phyloP scores from a whole-genome alignment of 2,888 invertebrate species.

The Arrhopalites spinosus region DNA sequence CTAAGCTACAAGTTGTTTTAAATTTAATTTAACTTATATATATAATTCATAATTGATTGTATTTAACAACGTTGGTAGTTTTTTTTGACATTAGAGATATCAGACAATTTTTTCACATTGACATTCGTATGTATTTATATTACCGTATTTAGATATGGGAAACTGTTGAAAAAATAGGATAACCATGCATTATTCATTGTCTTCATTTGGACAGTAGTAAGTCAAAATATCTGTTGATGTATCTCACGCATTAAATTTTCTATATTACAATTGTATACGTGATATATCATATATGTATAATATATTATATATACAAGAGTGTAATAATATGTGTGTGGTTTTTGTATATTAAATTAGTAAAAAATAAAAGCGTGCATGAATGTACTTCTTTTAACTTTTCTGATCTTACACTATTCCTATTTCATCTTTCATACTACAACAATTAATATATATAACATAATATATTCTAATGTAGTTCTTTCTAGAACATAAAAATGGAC shows the following conservation, averaged over 20 bases:
- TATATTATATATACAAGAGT: no score
- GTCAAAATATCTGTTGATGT: constrained; percentile 12
- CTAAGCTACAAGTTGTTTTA: no score
- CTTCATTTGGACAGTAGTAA: constrained; percentile 12
- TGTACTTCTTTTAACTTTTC: background rate
- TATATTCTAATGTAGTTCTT: background rate
- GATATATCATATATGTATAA: background rate
- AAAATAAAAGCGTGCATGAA: background rate
- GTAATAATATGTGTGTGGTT: no score
- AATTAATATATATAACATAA: background rate
- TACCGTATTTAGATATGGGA: background rate
- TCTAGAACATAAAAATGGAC: background rate
- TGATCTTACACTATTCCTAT: background rate
- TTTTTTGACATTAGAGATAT: no score
- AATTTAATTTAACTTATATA: no score
- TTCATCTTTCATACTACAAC: background rate
- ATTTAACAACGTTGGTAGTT: no score
- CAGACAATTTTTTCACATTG: no score
- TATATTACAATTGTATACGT: background rate
- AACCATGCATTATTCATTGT: constrained; percentile 25
- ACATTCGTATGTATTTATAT: background rate
- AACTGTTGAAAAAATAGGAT: constrained; percentile 22
- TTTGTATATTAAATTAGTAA: constrained; percentile 6
- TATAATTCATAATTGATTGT: no score
- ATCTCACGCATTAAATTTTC: constrained; percentile 20